Evolutionary conservation across 2,888 invertebrate genomes (phyloP).

Genomic region (Hypercompe scribonia): DNA sequence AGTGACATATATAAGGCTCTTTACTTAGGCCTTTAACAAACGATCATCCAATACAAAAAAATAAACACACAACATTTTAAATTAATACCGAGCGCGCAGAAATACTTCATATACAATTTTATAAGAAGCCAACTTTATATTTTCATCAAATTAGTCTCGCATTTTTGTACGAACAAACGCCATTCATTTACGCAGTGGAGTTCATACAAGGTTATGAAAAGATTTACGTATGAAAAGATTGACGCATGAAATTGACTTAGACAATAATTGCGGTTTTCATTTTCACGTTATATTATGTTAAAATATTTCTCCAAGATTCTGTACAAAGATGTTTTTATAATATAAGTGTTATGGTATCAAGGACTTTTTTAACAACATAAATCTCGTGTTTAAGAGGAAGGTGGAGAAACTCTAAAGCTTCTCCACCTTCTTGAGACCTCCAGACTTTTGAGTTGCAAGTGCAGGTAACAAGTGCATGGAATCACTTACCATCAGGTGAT

Average conservation of each 20-base stretch:
- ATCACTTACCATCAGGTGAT: background rate
- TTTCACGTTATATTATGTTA: constrained; percentile 14
- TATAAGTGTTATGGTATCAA: too few species aligned
- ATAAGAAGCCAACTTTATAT: constrained; percentile 11
- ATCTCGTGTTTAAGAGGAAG: background rate
- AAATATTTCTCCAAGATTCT: background rate
- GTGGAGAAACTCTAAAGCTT: too few species aligned
- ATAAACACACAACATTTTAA: background rate
- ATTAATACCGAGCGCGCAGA: background rate
- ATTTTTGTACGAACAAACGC: constrained; percentile 22
- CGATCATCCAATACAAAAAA: background rate
- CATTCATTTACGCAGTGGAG: constrained; percentile 42
- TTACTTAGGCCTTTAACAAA: background rate
- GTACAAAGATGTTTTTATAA: background rate
- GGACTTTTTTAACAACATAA: too few species aligned
- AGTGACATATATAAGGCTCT: background rate
- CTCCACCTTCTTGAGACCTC: too few species aligned
- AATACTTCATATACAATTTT: background rate
- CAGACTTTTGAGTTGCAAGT: too few species aligned
- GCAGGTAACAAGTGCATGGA: too few species aligned
- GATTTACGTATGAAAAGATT: constrained; percentile 42
- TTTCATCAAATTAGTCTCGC: constrained; percentile 35
- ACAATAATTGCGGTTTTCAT: constrained; percentile 20
- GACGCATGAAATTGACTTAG: constrained; percentile 30
- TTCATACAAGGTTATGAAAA: constrained; percentile 25